phyloP scores from a whole-genome alignment of 1,140 invertebrate genomes.

The Drosophila paulistorum region DNA sequence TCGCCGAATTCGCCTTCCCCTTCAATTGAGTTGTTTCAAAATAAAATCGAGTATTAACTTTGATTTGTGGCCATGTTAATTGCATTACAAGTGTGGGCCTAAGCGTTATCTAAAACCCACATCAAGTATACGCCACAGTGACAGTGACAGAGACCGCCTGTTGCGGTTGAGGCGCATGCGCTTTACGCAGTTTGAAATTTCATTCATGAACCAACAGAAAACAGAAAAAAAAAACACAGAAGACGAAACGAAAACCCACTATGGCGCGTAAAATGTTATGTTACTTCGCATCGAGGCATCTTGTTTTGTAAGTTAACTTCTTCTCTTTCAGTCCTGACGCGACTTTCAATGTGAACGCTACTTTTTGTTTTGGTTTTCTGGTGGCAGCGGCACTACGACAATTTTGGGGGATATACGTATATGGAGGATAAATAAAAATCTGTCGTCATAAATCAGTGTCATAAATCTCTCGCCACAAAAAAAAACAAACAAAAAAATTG shows the following conservation, averaged over 20 bases:
- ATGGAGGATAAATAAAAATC: conserved; percentile 38
- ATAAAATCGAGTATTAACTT: background rate
- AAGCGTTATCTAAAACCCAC: conserved; percentile 3
- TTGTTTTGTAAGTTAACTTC: background rate
- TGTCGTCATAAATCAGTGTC: conserved; percentile 72
- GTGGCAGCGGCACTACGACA: background rate
- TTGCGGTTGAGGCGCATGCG: conserved; percentile 60
- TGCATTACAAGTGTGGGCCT: background rate
- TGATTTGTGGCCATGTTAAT: conserved; percentile 5
- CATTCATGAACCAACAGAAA: conserved; percentile 59
- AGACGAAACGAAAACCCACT: background rate
- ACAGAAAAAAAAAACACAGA: no score
- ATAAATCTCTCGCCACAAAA: conserved; percentile 61
- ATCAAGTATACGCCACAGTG: conserved; percentile 7
- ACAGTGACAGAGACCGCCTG: conserved; percentile 45
- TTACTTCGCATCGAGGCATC: conserved; percentile 22
- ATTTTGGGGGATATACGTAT: background rate
- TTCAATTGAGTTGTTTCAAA: background rate
- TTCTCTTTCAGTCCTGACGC: conserved; percentile 52
- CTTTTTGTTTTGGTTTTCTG: background rate
- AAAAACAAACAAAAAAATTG: conserved; percentile 17
- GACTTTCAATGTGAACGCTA: conserved; percentile 60
- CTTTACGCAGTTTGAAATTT: conserved; percentile 41
- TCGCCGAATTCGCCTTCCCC: no score
- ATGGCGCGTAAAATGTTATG: conserved; percentile 14